Conservation (phyloP, 2,888 invertebrate species). For the Malachius bipustulatus region DNA sequence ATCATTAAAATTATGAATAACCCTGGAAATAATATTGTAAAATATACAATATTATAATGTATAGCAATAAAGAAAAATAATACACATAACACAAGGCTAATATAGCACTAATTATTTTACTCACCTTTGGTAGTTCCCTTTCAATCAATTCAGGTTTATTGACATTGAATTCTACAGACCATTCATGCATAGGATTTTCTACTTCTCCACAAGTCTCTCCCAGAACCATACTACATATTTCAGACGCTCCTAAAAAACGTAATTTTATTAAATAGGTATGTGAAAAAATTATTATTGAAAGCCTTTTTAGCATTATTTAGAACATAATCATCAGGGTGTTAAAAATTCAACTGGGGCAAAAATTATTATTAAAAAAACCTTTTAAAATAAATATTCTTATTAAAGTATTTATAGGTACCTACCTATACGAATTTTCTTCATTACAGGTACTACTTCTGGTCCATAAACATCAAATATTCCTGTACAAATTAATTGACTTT, state of each 20-base stretch:
- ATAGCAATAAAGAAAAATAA: too few relatives aligned
- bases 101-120: too few relatives aligned
- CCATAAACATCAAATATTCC: conserved; percentile 74
- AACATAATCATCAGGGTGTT: too few relatives aligned
- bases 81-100: too few relatives aligned
- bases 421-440: conserved; percentile 24
- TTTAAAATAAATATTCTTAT: too few relatives aligned
- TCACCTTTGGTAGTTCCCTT: conserved; percentile 49
- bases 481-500: conserved; percentile 72
- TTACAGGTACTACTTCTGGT: conserved; percentile 42
- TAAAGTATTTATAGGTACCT: too few relatives aligned
- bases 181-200: conserved; percentile 75
- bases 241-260: conserved; percentile 53
- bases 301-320: conserved; percentile 3
- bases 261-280: conserved; percentile 4
- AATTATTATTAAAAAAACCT: too few relatives aligned
- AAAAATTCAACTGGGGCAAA: too few relatives aligned
- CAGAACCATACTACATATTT: conserved; percentile 81
- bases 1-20: too few relatives aligned
- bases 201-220: conserved; percentile 82
- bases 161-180: conserved; percentile 75
- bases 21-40: too few relatives aligned
- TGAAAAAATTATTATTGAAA: background rate
- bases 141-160: conserved; percentile 57
- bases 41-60: too few relatives aligned